Conservation (phyloP, 2,888 invertebrate genomes). For the Teinopalpus imperialis region DNA sequence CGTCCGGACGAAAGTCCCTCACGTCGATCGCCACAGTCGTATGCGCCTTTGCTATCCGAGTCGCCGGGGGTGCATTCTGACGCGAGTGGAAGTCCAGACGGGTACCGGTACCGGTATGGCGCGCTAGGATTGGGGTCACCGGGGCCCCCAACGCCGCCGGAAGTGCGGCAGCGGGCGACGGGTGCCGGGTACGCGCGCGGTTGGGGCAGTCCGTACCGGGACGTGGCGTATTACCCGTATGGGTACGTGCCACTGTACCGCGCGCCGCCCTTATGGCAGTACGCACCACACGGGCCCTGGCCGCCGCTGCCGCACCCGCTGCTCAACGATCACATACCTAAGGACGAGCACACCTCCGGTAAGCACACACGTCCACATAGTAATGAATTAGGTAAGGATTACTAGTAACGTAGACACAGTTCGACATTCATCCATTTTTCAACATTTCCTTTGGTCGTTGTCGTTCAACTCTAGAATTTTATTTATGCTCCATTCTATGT, state of each 20-base stretch:
- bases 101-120: conserved; percentile 63
- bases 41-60: conserved; percentile 57
- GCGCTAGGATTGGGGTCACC: conserved; percentile 57
- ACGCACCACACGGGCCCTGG: conserved; percentile 72
- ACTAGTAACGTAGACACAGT: too few species aligned
- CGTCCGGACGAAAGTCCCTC: conserved; percentile 78
- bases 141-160: conserved; percentile 60
- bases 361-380: too few species aligned
- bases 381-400: too few species aligned
- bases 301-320: conserved; percentile 75
- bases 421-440: too few species aligned
- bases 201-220: conserved; percentile 37
- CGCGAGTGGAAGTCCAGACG: conserved; percentile 68
- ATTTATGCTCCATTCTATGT: too few species aligned
- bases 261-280: conserved; percentile 71
- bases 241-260: conserved; percentile 49
- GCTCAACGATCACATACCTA: conserved; percentile 75
- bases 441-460: too few species aligned
- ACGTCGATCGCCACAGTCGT: conserved; percentile 55
- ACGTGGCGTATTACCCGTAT: conserved; percentile 70
- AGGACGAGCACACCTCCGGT: conserved; percentile 84
- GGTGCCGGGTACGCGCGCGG: conserved; percentile 36
- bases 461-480: too few species aligned
- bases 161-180: conserved; percentile 46
- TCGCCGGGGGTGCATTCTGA: conserved; percentile 67